Conservation (phyloP, 1,140 invertebrate species). For the Formica exsecta region DNA sequence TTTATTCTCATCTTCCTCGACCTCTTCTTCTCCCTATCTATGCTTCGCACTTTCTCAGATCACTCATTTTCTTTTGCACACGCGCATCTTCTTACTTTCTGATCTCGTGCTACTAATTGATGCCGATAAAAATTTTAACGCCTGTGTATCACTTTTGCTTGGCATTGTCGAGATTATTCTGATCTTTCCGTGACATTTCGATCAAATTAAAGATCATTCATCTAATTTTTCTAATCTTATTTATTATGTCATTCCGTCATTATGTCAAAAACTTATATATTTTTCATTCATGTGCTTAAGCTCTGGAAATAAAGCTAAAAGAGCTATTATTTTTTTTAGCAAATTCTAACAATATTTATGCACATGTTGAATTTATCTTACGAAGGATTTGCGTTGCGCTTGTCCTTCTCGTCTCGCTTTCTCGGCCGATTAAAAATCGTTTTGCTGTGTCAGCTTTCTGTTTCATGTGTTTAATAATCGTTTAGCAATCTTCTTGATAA, state of each 20-base stretch:
- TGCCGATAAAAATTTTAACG: not conserved
- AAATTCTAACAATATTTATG: not conserved
- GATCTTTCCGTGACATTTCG: not conserved
- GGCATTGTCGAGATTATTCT: not conserved
- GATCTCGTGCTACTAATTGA: conserved; percentile 61
- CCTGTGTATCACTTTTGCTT: not conserved
- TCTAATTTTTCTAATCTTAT: not conserved
- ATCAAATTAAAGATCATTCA: not conserved
- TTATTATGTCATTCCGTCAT: not conserved
- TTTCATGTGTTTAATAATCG: too few species aligned
- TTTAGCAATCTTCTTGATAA: too few species aligned
- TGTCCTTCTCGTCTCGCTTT: not conserved
- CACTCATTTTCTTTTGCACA: not conserved
- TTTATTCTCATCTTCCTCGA: conserved; percentile 1
- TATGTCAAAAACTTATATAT: not conserved
- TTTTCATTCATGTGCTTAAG: not conserved
- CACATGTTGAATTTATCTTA: not conserved
- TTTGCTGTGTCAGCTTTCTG: not conserved
- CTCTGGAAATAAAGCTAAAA: not conserved
- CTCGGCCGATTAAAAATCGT: not conserved
- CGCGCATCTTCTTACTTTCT: conserved; percentile 76
- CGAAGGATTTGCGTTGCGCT: not conserved
- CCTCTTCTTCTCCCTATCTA: not conserved
- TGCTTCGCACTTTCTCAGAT: conserved; percentile 15
- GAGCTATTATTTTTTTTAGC: not conserved